Base-by-base conservation (phyloP, 2,888 invertebrate genomes). In the Petrophora chlorosata region DNA sequence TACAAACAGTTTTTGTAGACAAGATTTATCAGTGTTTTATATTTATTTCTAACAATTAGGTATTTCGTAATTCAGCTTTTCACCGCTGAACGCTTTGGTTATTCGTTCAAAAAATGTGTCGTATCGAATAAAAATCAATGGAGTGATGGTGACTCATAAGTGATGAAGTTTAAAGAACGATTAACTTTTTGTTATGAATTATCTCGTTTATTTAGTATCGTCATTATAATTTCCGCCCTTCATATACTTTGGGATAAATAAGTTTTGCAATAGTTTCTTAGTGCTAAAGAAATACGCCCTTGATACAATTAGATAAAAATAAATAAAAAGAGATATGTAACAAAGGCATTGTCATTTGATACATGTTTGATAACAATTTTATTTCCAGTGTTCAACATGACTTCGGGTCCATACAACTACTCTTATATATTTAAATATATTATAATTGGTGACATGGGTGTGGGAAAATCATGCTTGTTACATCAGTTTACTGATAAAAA, bases 401-500 rank as follows among this genome's bases (percentile, higher is more conserved):
- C 97, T 65, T 95, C 97, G 63, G 98, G 98, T 79, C 99, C 99
- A 46, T 99, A 99, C 85, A 99, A 99, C 91, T 99, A 99, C 90
- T 98, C 99, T 29, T 99, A 99, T 84, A 99, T 99, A 82, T 99
- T 99, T 90, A 99, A 99, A 86, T 99, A 99, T 83, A 99, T 99
- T 74, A 99, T 99, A 66, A 99, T 99, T 85, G 99, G 98, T 70
- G 99, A 99, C 85, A 99, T 99, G 99, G 99, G 99, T 60, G 99
- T 99, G 50, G 99, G 99, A 53, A 99, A 99, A 90, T 99, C 99
- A 53, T 99, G 99, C 85, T 93, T 99, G 36, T 92, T 99, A 51
- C 99, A 99, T 88, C 99, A 99, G 79, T 99, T 99, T 82, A 99
- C 99, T 65, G 99, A 99, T 85, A 99, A 99, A 85, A 99, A 99